Evolutionary conservation across 2,113 vertebrate genomes (phyloP).

Genomic region (Rhineura floridana): DNA sequence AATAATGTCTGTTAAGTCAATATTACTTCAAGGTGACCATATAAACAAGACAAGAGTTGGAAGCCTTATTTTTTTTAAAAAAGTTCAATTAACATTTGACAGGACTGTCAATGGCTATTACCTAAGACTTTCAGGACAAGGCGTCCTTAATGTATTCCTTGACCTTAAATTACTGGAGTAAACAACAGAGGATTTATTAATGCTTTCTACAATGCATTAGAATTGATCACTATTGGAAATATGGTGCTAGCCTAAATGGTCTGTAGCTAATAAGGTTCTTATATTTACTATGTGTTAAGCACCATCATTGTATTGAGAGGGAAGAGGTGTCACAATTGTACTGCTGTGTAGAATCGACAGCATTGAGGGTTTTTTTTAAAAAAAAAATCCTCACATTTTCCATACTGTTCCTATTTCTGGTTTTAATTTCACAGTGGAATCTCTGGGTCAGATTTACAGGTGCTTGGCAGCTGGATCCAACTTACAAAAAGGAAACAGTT

Average conservation of each 20-base stretch:
- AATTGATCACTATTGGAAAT: neutral
- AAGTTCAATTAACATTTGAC: neutral
- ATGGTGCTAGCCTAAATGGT: neutral
- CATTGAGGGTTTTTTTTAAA: neutral
- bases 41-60: neutral
- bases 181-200: neutral
- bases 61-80: neutral
- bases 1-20: neutral
- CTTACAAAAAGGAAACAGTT: neutral
- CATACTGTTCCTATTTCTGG: neutral
- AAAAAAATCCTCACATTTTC: neutral
- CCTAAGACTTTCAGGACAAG: neutral
- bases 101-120: neutral
- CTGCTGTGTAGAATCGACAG: neutral
- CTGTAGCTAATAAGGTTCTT: neutral
- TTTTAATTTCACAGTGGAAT: neutral
- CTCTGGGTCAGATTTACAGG: neutral
- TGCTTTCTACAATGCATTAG: neutral
- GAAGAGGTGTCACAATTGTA: neutral
- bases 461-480: neutral
- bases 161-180: neutral
- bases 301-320: neutral
- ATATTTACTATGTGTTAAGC: neutral
- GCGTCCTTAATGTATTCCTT: neutral
- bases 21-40: neutral